Evolutionary conservation across 2,797 vertebrate species (phyloP).

Genomic region (Uromys caudimaculatus): DNA sequence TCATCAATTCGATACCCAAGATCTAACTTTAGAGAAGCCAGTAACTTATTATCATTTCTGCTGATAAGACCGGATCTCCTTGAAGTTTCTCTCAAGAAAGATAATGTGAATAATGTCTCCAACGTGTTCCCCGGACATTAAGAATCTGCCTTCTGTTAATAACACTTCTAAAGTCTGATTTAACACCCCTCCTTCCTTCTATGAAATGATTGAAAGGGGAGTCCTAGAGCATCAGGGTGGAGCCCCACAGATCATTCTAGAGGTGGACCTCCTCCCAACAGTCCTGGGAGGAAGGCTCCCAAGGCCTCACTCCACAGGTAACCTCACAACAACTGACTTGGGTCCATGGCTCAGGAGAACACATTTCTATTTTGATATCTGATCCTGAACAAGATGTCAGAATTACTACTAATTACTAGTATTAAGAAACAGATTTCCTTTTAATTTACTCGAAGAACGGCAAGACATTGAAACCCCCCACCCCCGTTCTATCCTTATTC

Average conservation of each 20-base stretch:
- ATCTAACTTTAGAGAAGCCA: conserved; percentile 22
- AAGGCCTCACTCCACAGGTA: background rate
- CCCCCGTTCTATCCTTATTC: conserved; percentile 38
- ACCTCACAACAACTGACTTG: background rate
- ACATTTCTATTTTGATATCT: conserved; percentile 46
- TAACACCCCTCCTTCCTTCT: background rate
- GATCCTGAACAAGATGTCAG: conserved; percentile 39
- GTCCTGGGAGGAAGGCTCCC: background rate
- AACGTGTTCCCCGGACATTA: conserved; percentile 3
- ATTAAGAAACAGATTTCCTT: conserved; percentile 29
- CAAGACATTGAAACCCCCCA: conserved; percentile 36
- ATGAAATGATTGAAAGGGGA: background rate
- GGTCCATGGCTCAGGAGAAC: background rate
- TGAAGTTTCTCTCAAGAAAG: conserved; percentile 50
- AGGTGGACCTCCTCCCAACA: background rate
- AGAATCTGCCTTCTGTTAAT: conserved; percentile 12
- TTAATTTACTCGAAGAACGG: conserved; percentile 37
- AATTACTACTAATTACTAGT: conserved; percentile 45
- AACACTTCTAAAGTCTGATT: background rate
- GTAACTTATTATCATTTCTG: background rate
- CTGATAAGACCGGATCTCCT: conserved; percentile 24
- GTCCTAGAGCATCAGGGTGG: background rate
- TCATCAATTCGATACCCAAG: conserved; percentile 25
- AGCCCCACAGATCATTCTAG: background rate
- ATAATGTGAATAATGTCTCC: conserved; percentile 21